These are phyloP conservation scores for Pyrocephalus nanus DNA, from an alignment of 2,797 vertebrate species.

Conservation along the genomic window DNA sequence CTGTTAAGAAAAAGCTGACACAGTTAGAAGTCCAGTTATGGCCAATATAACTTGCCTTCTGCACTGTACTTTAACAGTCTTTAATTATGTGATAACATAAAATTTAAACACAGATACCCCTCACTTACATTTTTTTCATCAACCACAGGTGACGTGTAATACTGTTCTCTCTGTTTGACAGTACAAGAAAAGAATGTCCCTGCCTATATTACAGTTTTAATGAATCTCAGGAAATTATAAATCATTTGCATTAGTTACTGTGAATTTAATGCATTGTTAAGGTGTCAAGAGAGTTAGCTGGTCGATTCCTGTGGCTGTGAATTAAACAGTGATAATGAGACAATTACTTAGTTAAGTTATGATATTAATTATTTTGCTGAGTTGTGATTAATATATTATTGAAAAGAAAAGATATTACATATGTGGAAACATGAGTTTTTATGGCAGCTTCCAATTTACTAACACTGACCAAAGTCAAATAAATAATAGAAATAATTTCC, in stretches of 20 bases:
- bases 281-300: not conserved
- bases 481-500: not conserved
- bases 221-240: not conserved
- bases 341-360: not conserved
- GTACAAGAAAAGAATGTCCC: not conserved
- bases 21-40: not conserved
- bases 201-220: not conserved
- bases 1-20: not conserved
- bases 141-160: not conserved
- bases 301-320: not conserved
- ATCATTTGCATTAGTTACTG: not conserved
- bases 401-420: not conserved
- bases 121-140: not conserved
- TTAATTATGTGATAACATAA: not conserved
- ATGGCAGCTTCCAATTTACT: not conserved
- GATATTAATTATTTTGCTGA: constrained; percentile 9
- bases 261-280: constrained; percentile 4
- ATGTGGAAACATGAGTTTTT: not conserved
- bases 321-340: constrained; percentile 18
- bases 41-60: not conserved
- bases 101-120: not conserved
- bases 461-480: not conserved
- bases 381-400: not conserved
- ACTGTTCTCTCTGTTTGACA: not conserved
- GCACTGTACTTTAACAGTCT: not conserved